Conservation (phyloP, 2,113 vertebrate species). For the Mohoua ochrocephala region DNA sequence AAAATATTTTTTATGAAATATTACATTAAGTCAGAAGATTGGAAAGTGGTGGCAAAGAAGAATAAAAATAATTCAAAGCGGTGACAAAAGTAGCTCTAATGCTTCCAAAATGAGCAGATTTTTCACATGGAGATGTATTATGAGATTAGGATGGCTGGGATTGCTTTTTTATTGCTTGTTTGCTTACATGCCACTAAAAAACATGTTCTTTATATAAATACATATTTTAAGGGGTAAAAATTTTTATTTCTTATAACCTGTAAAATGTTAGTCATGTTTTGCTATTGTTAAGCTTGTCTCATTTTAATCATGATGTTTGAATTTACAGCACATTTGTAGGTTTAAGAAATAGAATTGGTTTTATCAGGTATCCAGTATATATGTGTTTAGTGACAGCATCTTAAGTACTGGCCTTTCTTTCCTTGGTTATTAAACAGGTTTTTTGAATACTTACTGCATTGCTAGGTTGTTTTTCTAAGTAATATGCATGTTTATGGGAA, state of each 20-base stretch:
- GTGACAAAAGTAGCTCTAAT: background rate
- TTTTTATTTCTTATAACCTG: background rate
- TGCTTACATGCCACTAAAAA: background rate
- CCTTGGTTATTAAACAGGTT: background rate
- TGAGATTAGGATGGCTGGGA: background rate
- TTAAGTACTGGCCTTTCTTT: background rate
- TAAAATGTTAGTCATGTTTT: background rate
- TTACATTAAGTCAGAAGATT: background rate
- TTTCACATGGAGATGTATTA: background rate
- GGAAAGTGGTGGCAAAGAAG: background rate
- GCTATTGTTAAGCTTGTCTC: background rate
- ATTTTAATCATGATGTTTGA: background rate
- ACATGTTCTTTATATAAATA: background rate
- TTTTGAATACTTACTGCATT: background rate
- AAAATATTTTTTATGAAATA: background rate
- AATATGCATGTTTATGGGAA: background rate
- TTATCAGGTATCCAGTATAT: background rate
- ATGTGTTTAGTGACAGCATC: background rate
- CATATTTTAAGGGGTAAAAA: background rate
- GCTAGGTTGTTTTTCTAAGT: background rate
- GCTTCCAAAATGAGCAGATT: background rate
- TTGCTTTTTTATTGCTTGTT: background rate
- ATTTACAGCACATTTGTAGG: background rate
- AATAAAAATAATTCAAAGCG: background rate
- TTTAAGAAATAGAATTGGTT: background rate